Evolutionary conservation across 1,140 invertebrate genomes (phyloP), one percentile per base, ranked within the genome.

Genomic region (Euwallacea fornicatus): DNA sequence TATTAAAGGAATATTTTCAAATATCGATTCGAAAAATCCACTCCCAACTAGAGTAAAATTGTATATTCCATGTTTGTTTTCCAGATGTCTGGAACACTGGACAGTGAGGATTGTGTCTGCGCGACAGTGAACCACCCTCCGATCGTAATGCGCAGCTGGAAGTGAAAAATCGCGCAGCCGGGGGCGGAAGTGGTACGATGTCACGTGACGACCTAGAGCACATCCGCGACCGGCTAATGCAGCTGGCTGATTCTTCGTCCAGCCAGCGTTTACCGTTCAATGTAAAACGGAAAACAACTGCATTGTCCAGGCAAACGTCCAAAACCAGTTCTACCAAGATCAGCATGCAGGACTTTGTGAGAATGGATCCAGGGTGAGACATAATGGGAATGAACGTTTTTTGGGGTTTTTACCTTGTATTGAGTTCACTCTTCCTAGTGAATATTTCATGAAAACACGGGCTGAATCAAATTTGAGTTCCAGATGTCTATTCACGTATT

Each of bases 311-410:
- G 65, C 75, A 76, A 53, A 42, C 73, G 11, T 76, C 75, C 33
- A 69, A 77, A 73, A 66, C 67, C 7, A 61, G 7, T 6, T 7
- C 67, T 16, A 72, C 73, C 9, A 80, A 80, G 62, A 73, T 80
- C 13, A 81, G 78, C 66, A 74, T 81, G 56, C 79, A 81, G 69
- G 79, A 81, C 58, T 80, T 80, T 44, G 79, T 80, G n/a, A 62
- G 79, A 15, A 80, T 80, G 78, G 80, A 81, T 76, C 78, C 78
- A 42, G 77, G 78, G 62, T 74, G 55, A 69, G 59, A 8, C 7
- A 6, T 42, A 43, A n/a, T 61, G 6, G 16, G 0, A 4, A 58
- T 15, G 21, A 13, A 56, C 2, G n/a, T 33, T 56, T 33, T 33
- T 50, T 2, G 2, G 6, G 47, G 8, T 6, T 53, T 9, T 8